Evolutionary conservation across 2,113 vertebrate genomes (phyloP).

Genomic region (Podarcis muralis): DNA sequence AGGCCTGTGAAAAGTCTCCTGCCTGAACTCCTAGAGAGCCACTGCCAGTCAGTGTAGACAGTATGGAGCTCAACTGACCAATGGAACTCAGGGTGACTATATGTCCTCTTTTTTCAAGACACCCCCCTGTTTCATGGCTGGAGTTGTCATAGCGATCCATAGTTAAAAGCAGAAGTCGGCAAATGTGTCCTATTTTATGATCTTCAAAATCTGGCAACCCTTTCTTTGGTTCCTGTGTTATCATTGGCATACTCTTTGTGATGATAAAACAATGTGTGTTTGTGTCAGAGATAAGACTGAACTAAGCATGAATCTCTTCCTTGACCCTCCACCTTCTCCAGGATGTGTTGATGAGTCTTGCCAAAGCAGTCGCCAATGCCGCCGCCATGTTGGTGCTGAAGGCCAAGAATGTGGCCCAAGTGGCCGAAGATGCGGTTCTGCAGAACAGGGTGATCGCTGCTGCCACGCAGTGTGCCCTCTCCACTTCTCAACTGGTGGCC

Average conservation of each 20-base stretch:
- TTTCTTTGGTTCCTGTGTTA: too few species aligned
- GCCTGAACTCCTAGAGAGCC: too few species aligned
- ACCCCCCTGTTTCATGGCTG: too few species aligned
- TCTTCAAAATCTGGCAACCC: too few species aligned
- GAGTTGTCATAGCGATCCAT: too few species aligned
- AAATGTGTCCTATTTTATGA: too few species aligned
- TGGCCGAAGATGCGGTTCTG: conserved; percentile 90
- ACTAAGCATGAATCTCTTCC: neutral
- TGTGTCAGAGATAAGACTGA: neutral
- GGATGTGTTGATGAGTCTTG: conserved; percentile 98
- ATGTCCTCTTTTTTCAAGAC: too few species aligned
- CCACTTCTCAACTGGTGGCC: conserved; percentile 97
- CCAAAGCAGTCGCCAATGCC: conserved; percentile 97
- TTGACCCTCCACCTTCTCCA: conserved; percentile 54
- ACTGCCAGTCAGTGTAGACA: too few species aligned
- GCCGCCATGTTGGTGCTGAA: conserved; percentile 98
- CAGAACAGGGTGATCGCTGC: conserved; percentile 98
- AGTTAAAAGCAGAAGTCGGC: too few species aligned
- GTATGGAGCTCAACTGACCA: too few species aligned
- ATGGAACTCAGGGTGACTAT: too few species aligned
- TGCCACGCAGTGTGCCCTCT: conserved; percentile 96
- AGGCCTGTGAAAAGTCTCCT: too few species aligned
- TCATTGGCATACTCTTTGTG: neutral
- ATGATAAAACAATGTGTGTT: neutral
- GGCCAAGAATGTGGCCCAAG: conserved; percentile 97